Evolutionary conservation across 2,888 invertebrate genomes (phyloP), one percentile per base, ranked within the genome.

Genomic region (Margaritifera margaritifera): DNA sequence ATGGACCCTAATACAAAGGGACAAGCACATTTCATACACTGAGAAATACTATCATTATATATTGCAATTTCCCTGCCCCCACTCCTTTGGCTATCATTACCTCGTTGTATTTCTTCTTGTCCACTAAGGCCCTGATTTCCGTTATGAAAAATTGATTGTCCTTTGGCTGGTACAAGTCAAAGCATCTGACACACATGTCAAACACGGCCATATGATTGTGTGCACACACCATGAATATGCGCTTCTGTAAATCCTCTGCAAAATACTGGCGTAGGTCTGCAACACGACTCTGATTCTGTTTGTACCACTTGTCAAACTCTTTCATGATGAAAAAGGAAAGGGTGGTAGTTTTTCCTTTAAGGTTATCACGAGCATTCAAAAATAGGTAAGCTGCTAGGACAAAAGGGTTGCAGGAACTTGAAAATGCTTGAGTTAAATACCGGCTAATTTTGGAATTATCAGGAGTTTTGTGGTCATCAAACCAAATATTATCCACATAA

Each of bases 31-130:
- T 42, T 42, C 42, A 42, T 42, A 42, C 31, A 31, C 27, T 31
- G 31, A 31, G 31, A 31, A 31, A 3, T 31, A 31, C 25, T 11
- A 62, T 6, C 60, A 69, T 65, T 61, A 83, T 81, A 75, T 83
- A 80, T 65, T 80, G 79, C 55, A 72, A 72, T 62, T 75, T 75
- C 22, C 42, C 42, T 42, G 42, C 15, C 42, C 42, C 42, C 11
- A 5, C 3, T 31, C n/a, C 2, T 52, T 27, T 27, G 24, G 19
- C 25, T 5, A 62, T 6, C 64, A 70, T 61, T 69, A 86, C 85
- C 81, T 86, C 84, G 70, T 84, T 84, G 63, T 75, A 80, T 66
- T 80, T 81, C 51, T 82, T 74, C 31, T 76, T 72, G 18, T 70
- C 71, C 19, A 85, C 22, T 27, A 83, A 77, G 6, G 64, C 58